Base-by-base conservation (phyloP, 2,888 invertebrate species). In the Agrypnus murinus region DNA sequence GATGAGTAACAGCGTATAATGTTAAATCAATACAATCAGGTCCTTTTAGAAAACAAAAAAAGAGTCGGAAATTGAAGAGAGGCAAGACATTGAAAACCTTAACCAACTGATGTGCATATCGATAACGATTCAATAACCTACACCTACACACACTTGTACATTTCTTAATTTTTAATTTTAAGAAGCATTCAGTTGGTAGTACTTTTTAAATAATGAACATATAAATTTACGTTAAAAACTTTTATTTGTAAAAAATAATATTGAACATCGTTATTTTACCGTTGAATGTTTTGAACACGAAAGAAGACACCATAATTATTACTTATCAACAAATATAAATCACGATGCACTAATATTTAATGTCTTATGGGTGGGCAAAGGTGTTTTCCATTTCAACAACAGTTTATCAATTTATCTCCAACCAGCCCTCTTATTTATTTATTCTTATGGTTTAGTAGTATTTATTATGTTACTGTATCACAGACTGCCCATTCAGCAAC, bases 321-420 rank as follows among this genome's bases (percentile, higher is more conserved):
- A 55, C 70, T 66, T 70, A 65, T 70, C 65, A 65, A 60, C 65
- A 70, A 62, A 70, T 70, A 70, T 64, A 70, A 70, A 70, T 70
- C 70, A 70, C 62, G 65, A 62, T 62, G 55, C 62, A 70, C 70
- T 70, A 70, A 70, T 65, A 70, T 65, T 62, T 70, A 65, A 70
- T 69, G 65, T 66, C 65, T 70, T 65, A 70, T 70, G 70, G 70
- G 70, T 70, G 70, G 70, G 70, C 70, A 70, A 70, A 70, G 70
- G 70, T 65, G 70, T 65, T 70, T 70, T 70, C 62, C 70, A 70
- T 70, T 70, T 70, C 70, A 66, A 70, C 70, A 70, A 70, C 43
- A 45, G 53, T 46, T 70, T 70, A 70, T 70, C 70, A 70, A 66
- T 70, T 70, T 70, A 70, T 70, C 70, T 70, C 46, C 38, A 65